phyloP scores from a whole-genome alignment of 2,113 vertebrate genomes.

The Oxygymnocypris stewartii region DNA sequence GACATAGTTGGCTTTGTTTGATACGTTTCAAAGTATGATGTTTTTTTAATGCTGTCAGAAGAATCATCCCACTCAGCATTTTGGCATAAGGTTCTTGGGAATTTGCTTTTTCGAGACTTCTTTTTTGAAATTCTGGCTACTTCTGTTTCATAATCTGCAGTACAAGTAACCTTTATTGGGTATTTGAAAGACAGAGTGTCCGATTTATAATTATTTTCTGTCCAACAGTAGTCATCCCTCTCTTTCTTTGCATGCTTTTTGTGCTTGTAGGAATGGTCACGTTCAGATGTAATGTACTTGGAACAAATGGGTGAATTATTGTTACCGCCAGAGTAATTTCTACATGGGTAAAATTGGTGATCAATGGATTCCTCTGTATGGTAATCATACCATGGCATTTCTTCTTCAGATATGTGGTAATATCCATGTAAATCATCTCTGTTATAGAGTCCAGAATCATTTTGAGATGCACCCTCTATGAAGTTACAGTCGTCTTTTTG shows the following conservation, averaged over 20 bases:
- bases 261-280: constrained; percentile 15
- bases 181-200: not conserved
- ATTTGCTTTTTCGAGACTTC: constrained; percentile 28
- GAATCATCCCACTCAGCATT: constrained; percentile 12
- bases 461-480: not conserved
- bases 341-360: constrained; percentile 7
- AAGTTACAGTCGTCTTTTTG: not conserved
- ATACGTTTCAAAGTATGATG: constrained; percentile 17
- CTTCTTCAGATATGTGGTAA: not conserved
- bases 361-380: not conserved
- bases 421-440: not conserved
- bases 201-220: not conserved
- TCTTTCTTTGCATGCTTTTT: constrained; percentile 25
- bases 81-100: not conserved
- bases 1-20: constrained; percentile 12
- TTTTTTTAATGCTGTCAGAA: constrained; percentile 32
- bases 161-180: not conserved
- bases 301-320: constrained; percentile 13
- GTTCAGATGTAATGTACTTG: not conserved
- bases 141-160: not conserved
- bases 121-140: not conserved
- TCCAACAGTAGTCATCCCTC: not conserved
- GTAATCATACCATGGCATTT: not conserved
- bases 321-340: not conserved
- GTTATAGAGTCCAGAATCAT: not conserved